phyloP scores from a whole-genome alignment of 1,140 invertebrate species.

The Eriocheir sinensis region DNA sequence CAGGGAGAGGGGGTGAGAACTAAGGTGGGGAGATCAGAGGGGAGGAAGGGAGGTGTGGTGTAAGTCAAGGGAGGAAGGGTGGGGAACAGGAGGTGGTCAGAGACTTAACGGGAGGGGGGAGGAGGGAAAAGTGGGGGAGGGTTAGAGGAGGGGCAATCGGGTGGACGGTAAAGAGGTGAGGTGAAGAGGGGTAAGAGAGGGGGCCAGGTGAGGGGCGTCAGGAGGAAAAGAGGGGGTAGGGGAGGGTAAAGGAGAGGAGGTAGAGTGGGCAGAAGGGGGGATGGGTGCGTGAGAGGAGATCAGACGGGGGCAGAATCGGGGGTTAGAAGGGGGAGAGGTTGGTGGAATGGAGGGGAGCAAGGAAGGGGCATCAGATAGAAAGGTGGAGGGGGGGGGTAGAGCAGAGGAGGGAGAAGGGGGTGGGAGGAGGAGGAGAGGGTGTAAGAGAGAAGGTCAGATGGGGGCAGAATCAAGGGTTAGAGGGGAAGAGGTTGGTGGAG shows the following conservation, averaged over 20 bases:
- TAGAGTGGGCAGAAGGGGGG: not conserved
- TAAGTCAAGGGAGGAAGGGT: not conserved
- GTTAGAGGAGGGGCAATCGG: not conserved
- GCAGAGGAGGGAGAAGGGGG: not conserved
- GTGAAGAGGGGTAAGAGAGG: too few species aligned
- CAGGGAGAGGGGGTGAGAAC: not conserved
- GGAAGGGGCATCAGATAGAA: not conserved
- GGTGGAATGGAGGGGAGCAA: not conserved
- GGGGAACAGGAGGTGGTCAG: not conserved
- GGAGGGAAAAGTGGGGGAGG: not conserved
- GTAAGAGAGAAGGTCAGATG: not conserved
- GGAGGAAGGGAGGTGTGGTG: not conserved
- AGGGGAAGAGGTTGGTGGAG: not conserved
- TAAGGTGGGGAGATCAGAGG: not conserved
- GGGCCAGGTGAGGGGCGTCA: not conserved
- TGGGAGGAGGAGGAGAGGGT: not conserved
- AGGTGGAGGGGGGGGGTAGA: not conserved
- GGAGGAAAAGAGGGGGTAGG: not conserved
- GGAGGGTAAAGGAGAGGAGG: not conserved
- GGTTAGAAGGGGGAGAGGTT: not conserved
- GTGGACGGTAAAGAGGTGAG: not conserved
- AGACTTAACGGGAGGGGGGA: not conserved
- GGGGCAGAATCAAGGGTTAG: not conserved
- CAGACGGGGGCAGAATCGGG: not conserved
- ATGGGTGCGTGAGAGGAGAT: conserved; percentile 1